These are phyloP conservation scores for Scaptomyza tumidula DNA, from an alignment of 2,888 invertebrate species.

Conservation along the genomic window DNA sequence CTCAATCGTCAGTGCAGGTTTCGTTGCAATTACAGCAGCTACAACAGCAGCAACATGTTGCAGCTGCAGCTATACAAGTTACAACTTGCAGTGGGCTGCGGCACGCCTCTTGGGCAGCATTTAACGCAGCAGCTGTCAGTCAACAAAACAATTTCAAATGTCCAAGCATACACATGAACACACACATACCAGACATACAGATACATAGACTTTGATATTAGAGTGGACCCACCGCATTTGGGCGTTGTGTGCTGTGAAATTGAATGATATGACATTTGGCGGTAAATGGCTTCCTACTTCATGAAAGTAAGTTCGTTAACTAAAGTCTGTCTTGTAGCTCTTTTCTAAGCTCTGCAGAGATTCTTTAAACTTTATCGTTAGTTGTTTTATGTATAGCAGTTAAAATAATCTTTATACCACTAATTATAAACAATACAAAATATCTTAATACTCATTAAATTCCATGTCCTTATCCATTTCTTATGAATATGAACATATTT, in stretches of 20 bases:
- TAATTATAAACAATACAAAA: too few species aligned
- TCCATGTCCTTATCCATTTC: too few species aligned
- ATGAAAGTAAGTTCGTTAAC: background rate
- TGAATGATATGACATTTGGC: slow-evolving; percentile 71
- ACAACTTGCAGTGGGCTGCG: slow-evolving; percentile 44
- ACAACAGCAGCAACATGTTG: slow-evolving; percentile 19
- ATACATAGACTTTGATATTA: background rate
- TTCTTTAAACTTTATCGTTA: too few species aligned
- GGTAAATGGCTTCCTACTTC: slow-evolving; percentile 23
- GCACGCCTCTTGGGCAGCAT: slow-evolving; percentile 61
- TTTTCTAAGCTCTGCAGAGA: too few species aligned
- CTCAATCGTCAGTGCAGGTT: slow-evolving; percentile 40
- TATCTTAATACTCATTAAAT: too few species aligned
- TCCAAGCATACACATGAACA: slow-evolving; percentile 32
- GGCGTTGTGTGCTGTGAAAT: slow-evolving; percentile 66
- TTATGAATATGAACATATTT: too few species aligned
- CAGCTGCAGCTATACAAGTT: slow-evolving; percentile 32
- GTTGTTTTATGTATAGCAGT: too few species aligned
- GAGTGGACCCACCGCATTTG: slow-evolving; percentile 70
- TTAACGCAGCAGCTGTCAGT: slow-evolving; percentile 69
- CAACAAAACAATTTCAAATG: slow-evolving; percentile 80
- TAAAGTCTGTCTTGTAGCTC: too few species aligned
- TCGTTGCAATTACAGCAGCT: slow-evolving; percentile 62
- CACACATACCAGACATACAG: background rate
- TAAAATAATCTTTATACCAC: too few species aligned